Evolutionary conservation across 1,140 invertebrate species (phyloP), one percentile per base, ranked within the genome.

Genomic region (Tribolium madens): DNA sequence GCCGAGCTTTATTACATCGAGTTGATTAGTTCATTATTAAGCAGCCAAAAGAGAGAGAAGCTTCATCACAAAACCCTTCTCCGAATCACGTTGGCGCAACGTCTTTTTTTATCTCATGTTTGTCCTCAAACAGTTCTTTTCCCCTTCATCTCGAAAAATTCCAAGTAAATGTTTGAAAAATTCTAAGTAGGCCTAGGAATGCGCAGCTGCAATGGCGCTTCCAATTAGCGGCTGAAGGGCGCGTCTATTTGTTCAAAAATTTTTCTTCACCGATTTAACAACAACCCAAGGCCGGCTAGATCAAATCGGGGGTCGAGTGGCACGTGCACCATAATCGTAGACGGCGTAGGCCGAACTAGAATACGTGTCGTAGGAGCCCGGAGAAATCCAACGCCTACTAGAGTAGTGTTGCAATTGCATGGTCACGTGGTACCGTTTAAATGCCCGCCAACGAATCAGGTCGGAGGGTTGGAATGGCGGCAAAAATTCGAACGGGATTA

Each of bases 21-120:
- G 10, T 64, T 64, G 57, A 64, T 64, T 64, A 64, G 57, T 64
- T 64, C 57, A 33, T 64, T 64, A 64, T 64, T 33, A 42, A 42
- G n/a, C 6, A 13, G 14, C 6, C 5, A 50, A 50, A 12, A 50
- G 15, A 17, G 9, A 60, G 18, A 60, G n/a, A 60, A 31, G 26
- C 26, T 31, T 6, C 26, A 31, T 60, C 53, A 15, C 17, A 10
- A 5, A 52, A n/a, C n/a, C n/a, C n/a, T 52, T 52, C 50, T 10
- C 5, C 5, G 50, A 52, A 52, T 17, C 50, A 1, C 14, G 50
- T 14, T 3, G 10, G 50, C 12, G 50, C 14, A 3, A 52, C 14
- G 3, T 57, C 10, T 21, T 5, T 57, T 26, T 57, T n/a, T 42
- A 42, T 42, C 36, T 42, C 9, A 31, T 42, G 36, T 42, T 42